phyloP scores from a whole-genome alignment of 2,888 invertebrate species.

The Cataglyphis cursor region DNA sequence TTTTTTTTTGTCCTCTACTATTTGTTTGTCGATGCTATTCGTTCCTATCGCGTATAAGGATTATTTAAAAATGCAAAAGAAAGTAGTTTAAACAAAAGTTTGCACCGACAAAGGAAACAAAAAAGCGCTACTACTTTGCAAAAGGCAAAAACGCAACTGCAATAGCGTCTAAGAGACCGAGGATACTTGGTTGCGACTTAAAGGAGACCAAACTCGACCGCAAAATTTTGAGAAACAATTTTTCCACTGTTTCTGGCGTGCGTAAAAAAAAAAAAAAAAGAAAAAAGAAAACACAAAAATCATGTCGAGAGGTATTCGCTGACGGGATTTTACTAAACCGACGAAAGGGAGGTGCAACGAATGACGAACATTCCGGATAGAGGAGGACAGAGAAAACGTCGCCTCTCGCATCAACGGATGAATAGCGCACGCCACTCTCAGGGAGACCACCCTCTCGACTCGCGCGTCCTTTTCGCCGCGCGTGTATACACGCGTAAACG shows the following conservation, averaged over 20 bases:
- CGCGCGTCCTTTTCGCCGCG: slow-evolving; percentile 26
- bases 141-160: not conserved
- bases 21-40: not conserved
- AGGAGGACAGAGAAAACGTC: slow-evolving; percentile 31
- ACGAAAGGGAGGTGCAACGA: slow-evolving; percentile 23
- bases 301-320: slow-evolving; percentile 5
- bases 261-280: not conserved
- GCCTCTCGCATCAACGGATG: slow-evolving; percentile 50
- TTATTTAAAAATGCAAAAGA: not conserved
- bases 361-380: slow-evolving; percentile 4
- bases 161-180: not conserved
- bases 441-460: slow-evolving; percentile 47
- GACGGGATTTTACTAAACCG: slow-evolving; percentile 34
- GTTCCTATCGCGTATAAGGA: not conserved
- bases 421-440: slow-evolving; percentile 44
- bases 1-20: not conserved
- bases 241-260: not conserved
- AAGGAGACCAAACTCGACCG: not conserved
- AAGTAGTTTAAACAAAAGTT: not conserved
- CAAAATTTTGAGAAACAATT: not conserved
- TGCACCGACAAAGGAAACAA: not conserved
- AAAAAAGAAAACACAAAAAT: not conserved
- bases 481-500: slow-evolving; percentile 26
- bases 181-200: not conserved
- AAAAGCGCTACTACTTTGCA: not conserved